These are phyloP conservation scores for Sarcophaga peregrina DNA, from an alignment of 1,140 invertebrate species.

Conservation along the genomic window DNA sequence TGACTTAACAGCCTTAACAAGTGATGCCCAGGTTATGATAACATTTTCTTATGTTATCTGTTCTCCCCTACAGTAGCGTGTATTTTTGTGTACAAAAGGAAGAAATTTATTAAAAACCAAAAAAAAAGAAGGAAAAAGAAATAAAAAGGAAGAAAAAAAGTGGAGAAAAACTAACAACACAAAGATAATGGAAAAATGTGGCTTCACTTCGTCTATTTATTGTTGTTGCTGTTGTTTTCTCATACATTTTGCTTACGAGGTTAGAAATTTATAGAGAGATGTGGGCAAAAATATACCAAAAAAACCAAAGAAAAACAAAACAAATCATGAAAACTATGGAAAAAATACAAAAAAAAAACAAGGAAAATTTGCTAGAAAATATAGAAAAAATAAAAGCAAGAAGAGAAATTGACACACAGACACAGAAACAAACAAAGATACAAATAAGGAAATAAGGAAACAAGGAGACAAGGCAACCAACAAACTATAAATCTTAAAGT, in stretches of 20 bases:
- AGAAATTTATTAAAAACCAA: too few species aligned
- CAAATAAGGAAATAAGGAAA: too few species aligned
- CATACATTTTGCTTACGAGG: slow-evolving; percentile 24
- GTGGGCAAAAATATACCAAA: background rate
- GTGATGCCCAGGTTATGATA: too few species aligned
- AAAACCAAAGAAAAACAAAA: background rate
- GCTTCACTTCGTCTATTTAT: background rate
- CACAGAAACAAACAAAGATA: background rate
- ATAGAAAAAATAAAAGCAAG: background rate
- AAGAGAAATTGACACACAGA: background rate
- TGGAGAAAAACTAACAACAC: slow-evolving; percentile 2
- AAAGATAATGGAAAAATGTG: slow-evolving; percentile 39
- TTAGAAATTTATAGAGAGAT: slow-evolving; percentile 28
- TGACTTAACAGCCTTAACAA: too few species aligned
- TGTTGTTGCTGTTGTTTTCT: background rate
- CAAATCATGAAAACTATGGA: background rate
- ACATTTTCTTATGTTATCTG: too few species aligned
- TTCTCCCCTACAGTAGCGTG: too few species aligned
- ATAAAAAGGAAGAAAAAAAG: too few species aligned
- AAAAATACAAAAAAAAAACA: too few species aligned
- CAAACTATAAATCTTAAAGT: slow-evolving; percentile 11
- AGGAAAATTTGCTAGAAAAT: background rate
- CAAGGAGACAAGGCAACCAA: too few species aligned
- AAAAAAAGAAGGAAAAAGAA: too few species aligned
- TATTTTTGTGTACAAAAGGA: too few species aligned